Conservation (phyloP, 2,888 invertebrate genomes). For the Isoperla grammatica region DNA sequence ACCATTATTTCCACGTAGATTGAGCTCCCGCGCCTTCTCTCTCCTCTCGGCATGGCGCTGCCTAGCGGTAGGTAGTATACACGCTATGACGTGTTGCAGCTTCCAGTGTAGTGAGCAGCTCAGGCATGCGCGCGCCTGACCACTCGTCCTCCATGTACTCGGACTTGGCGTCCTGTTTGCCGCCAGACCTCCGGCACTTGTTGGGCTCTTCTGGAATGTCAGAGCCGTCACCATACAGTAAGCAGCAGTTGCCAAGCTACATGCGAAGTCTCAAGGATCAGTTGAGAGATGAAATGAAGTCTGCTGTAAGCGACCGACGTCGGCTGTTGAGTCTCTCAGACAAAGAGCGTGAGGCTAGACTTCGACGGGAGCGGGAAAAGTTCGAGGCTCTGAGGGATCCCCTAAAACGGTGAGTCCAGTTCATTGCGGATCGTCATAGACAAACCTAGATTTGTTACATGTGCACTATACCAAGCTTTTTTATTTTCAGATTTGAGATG, state of each 20-base stretch:
- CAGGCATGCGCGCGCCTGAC: slow-evolving; percentile 39
- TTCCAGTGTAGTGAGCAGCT: slow-evolving; percentile 42
- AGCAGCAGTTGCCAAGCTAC: slow-evolving; percentile 36
- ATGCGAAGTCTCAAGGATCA: slow-evolving; percentile 38
- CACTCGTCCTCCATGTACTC: slow-evolving; percentile 37
- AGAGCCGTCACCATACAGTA: slow-evolving; percentile 25
- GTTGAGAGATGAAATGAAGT: slow-evolving; percentile 36
- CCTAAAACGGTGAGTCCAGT: slow-evolving; percentile 32
- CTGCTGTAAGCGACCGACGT: slow-evolving; percentile 34
- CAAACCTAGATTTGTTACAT: not conserved
- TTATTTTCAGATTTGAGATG: slow-evolving; percentile 35
- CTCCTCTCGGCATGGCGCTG: too few relatives aligned
- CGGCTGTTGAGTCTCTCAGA: slow-evolving; percentile 38
- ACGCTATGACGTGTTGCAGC: too few relatives aligned
- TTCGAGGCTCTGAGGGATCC: slow-evolving; percentile 33
- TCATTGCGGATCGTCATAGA: slow-evolving; percentile 7
- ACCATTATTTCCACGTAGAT: too few relatives aligned
- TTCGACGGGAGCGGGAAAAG: slow-evolving; percentile 36
- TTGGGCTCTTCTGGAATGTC: slow-evolving; percentile 31
- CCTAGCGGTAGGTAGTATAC: too few relatives aligned
- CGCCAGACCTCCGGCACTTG: slow-evolving; percentile 44
- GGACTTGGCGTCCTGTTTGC: slow-evolving; percentile 42
- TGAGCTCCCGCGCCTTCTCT: too few relatives aligned
- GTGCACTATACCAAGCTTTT: slow-evolving; percentile 1
- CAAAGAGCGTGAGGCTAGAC: slow-evolving; percentile 38